These are phyloP conservation scores for Standfussiana lucernea DNA, from an alignment of 2,888 invertebrate species.

Conservation along the genomic window DNA sequence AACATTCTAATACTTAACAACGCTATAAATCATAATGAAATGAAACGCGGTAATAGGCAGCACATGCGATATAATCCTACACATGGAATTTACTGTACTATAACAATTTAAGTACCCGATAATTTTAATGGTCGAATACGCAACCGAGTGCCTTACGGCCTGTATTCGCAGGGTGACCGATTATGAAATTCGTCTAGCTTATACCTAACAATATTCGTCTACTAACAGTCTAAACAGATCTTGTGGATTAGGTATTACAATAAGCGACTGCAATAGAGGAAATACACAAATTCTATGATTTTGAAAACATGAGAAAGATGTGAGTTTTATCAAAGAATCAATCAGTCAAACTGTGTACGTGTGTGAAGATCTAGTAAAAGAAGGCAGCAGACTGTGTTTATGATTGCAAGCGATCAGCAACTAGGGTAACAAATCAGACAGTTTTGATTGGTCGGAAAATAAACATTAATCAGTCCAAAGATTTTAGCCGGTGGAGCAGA, in stretches of 20 bases:
- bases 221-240: background rate
- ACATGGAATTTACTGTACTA: constrained; percentile 4
- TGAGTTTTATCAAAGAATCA: background rate
- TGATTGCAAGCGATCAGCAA: background rate
- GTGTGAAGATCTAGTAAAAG: background rate
- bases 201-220: background rate
- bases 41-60: constrained; percentile 6
- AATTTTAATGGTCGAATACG: constrained; percentile 28
- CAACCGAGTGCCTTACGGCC: constrained; percentile 1
- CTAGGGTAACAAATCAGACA: background rate
- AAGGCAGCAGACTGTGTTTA: background rate
- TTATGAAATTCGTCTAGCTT: background rate
- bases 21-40: constrained; percentile 13
- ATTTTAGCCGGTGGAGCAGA: background rate
- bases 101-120: constrained; percentile 29
- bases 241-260: background rate
- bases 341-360: background rate
- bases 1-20: background rate
- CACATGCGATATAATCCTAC: background rate
- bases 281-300: background rate
- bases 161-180: background rate
- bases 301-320: background rate
- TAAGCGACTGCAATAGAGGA: background rate
- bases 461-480: background rate
- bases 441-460: background rate